A percentile compares a stretch with the other conserved stretches of the same genome.
These are phyloP conservation scores for Datnioides undecimradiatus DNA, from an alignment of 2,113 vertebrate species.

Conservation along the genomic window DNA sequence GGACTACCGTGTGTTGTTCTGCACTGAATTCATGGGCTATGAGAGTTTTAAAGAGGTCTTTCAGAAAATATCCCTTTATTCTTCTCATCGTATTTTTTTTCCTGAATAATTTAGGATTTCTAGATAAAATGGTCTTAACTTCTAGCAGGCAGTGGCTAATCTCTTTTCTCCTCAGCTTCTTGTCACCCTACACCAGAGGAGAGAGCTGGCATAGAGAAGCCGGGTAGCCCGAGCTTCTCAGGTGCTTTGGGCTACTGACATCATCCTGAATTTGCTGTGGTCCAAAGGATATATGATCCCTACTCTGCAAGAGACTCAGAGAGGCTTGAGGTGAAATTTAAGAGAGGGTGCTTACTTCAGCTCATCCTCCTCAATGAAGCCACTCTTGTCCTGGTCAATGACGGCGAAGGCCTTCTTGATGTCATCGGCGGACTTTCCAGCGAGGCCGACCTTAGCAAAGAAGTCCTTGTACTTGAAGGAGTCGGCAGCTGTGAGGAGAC, in stretches of 20 bases:
- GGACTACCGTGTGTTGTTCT: not conserved
- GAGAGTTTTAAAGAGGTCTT: not conserved
- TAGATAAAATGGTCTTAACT: not conserved
- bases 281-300: slow-evolving; percentile 48
- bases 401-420: slow-evolving; percentile 86
- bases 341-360: slow-evolving; percentile 82
- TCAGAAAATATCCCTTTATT: not conserved
- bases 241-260: slow-evolving; percentile 5
- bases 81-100: not conserved
- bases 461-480: slow-evolving; percentile 88
- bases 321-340: slow-evolving; percentile 27
- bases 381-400: slow-evolving; percentile 90
- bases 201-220: not conserved
- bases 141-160: not conserved
- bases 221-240: slow-evolving; percentile 10
- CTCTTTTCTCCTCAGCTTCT: not conserved
- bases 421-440: slow-evolving; percentile 81
- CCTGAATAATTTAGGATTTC: not conserved
- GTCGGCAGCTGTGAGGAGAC: slow-evolving; percentile 82
- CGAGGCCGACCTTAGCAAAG: slow-evolving; percentile 86
- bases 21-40: not conserved
- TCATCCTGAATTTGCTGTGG: slow-evolving; percentile 30
- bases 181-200: slow-evolving; percentile 1
- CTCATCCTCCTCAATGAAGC: slow-evolving; percentile 90
- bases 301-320: not conserved